These are phyloP conservation scores for Bombycilla garrulus DNA, from an alignment of 2,113 vertebrate genomes.

Conservation along the genomic window DNA sequence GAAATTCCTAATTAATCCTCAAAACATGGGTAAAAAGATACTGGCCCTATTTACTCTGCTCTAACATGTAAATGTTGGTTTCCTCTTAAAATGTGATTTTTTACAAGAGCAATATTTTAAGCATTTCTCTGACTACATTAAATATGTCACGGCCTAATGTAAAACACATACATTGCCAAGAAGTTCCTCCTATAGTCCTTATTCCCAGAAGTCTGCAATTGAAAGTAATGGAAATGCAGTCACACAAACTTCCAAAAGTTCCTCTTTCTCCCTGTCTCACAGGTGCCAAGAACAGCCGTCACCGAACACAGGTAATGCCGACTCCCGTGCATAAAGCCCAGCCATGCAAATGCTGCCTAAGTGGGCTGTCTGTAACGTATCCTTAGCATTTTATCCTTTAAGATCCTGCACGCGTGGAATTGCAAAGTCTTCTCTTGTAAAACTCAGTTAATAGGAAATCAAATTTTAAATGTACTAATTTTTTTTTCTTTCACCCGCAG, in stretches of 20 bases:
- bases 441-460: neutral
- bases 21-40: neutral
- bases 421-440: neutral
- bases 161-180: neutral
- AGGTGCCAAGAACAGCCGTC: neutral
- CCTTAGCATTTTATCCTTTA: neutral
- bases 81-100: neutral
- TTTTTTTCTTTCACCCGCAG: conserved; percentile 21
- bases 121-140: neutral
- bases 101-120: neutral
- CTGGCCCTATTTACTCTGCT: neutral
- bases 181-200: neutral
- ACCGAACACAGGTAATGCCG: neutral
- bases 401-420: neutral
- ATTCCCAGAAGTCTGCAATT: neutral
- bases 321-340: neutral
- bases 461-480: neutral
- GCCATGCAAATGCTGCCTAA: neutral
- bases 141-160: neutral
- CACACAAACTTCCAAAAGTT: neutral
- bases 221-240: neutral
- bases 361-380: neutral
- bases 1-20: neutral
- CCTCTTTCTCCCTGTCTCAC: neutral
- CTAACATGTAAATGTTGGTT: neutral